These are phyloP conservation scores for Bemisia tabaci DNA, from an alignment of 1,140 invertebrate species.

Conservation along the genomic window DNA sequence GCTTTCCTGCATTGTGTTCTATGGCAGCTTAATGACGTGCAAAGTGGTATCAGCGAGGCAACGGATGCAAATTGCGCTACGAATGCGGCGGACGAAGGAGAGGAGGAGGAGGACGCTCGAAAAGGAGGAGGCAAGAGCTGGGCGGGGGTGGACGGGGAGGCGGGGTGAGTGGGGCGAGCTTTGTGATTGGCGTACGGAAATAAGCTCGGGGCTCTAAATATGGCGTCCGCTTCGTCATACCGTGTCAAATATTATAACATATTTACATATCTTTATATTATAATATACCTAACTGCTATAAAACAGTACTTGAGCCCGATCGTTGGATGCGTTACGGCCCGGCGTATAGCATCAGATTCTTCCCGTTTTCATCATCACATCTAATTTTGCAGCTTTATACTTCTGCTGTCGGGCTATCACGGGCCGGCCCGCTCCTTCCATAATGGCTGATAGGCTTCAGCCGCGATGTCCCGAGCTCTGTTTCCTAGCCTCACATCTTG, in stretches of 20 bases:
- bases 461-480: too few species aligned
- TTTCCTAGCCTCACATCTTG: too few species aligned
- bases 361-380: neutral
- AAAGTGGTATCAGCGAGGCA: conserved; percentile 4
- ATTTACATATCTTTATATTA: conserved; percentile 1
- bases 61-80: conserved; percentile 12
- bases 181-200: neutral
- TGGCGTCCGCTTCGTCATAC: neutral
- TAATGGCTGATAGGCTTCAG: neutral
- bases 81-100: conserved; percentile 10
- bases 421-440: neutral
- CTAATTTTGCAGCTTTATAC: neutral
- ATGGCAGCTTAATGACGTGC: neutral
- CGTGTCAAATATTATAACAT: neutral
- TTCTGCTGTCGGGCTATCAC: neutral
- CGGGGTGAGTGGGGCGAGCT: neutral
- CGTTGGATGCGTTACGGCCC: neutral
- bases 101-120: conserved; percentile 10
- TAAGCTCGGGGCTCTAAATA: neutral
- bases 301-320: neutral
- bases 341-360: neutral
- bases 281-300: neutral
- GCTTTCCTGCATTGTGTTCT: neutral
- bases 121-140: conserved; percentile 6
- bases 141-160: neutral